phyloP scores from a whole-genome alignment of 1,140 invertebrate genomes.

The Eulimnadia texana region DNA sequence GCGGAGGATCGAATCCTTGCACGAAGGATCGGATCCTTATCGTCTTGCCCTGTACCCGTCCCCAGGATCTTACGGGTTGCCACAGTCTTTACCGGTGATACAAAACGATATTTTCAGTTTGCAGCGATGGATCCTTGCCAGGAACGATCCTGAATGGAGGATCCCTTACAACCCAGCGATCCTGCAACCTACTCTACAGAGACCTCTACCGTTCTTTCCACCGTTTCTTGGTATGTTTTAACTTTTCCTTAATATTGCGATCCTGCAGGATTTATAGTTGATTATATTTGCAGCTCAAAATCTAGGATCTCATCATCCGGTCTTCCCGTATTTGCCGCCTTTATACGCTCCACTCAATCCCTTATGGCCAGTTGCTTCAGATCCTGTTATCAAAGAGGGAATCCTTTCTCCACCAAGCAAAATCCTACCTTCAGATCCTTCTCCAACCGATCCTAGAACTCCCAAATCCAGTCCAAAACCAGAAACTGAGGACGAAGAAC shows the following conservation, averaged over 20 bases:
- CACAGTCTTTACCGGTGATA: neutral
- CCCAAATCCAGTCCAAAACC: conserved; percentile 18
- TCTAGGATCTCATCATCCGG: neutral
- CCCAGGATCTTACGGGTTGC: neutral
- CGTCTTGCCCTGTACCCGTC: neutral
- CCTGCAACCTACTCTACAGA: neutral
- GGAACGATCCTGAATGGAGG: no score
- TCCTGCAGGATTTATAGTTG: no score
- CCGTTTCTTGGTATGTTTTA: neutral
- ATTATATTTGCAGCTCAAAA: neutral
- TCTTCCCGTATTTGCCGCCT: neutral
- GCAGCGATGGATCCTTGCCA: neutral
- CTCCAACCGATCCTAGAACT: neutral
- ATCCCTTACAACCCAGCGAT: neutral
- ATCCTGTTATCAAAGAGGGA: neutral
- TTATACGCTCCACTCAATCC: neutral
- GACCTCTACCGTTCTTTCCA: neutral
- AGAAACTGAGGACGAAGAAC: conserved; percentile 18
- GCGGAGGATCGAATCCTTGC: neutral
- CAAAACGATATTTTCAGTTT: neutral
- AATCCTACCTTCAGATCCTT: neutral
- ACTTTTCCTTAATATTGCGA: neutral
- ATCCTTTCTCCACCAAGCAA: neutral
- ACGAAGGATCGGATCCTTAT: neutral
- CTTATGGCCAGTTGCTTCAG: neutral